Evolutionary conservation across 2,113 vertebrate species (phyloP), one percentile per base, ranked within the genome.

Genomic region (Myotis lucifugus): DNA sequence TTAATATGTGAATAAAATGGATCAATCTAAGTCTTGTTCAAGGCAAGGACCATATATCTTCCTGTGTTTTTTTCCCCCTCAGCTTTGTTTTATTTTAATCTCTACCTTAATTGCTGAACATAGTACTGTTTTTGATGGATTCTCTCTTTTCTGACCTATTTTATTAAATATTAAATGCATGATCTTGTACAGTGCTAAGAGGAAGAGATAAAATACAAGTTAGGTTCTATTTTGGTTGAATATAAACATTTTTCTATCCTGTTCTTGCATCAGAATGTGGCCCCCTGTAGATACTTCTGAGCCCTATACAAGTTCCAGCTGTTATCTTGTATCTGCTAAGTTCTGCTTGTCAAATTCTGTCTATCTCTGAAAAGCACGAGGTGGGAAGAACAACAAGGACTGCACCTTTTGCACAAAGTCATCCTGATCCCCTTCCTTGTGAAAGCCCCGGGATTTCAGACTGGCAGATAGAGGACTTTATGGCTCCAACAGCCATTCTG

Each of bases 381-480:
- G 93, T 88, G 79, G 85, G 15, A 40, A 67, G 0, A 50, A 15
- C 0, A 89, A 72, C 86, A 72, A 91, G 0, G 64, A 96, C 74
- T 0, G 0, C 72, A 92, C 34, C 48, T 95, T 96, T 64, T 23
- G 1, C 8, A 4, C 95, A 95, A 67, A 93, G 79, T 89, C 48
- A n/a, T 54, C 27, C 64, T 2, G 0, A 88, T 79, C 3, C 1
- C 79, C 74, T 95, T 95, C 91, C 67, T 88, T 6, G 19, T 91
- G 88, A 96, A 93, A 96, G 96, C 94, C 52, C 34, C 67, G 96
- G 96, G 96, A 92, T 88, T 97, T 85, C 82, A 85, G 94, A 97
- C 94, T 12, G 92, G 96, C 98, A 97, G 98, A 85, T 69, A 96
- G 81, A 96, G 97, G 96, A 96, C 95, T 96, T 98, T 76, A 87